A percentile compares a stretch with the other conserved stretches of the same genome.
phyloP scores from a whole-genome alignment of 2,113 vertebrate species.

The Cynocephalus volans region DNA sequence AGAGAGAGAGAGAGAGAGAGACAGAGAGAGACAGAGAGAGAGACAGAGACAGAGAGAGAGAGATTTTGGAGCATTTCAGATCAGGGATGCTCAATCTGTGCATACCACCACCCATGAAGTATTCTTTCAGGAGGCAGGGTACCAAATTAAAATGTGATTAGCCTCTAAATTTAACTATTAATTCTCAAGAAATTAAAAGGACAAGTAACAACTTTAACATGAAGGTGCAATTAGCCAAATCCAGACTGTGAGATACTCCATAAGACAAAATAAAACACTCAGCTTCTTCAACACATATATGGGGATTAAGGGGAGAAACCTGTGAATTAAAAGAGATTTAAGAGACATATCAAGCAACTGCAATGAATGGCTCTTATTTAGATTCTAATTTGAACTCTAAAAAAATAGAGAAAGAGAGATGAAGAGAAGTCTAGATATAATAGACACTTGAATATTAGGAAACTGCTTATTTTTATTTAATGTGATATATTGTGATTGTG shows the following conservation, averaged over 20 bases:
- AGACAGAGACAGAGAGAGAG: too few relatives aligned
- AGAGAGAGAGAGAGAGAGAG: too few relatives aligned
- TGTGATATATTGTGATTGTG: background rate
- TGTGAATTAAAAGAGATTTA: background rate
- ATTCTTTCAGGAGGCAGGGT: background rate
- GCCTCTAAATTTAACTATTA: background rate
- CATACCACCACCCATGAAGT: too few relatives aligned
- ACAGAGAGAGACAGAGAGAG: too few relatives aligned
- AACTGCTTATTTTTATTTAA: background rate
- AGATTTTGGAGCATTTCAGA: too few relatives aligned
- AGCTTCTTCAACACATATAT: background rate
- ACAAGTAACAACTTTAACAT: background rate
- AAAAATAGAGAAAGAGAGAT: background rate
- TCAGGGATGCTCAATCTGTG: too few relatives aligned
- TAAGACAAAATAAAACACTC: background rate
- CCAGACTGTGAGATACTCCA: background rate
- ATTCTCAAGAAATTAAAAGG: background rate
- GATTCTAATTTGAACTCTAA: background rate
- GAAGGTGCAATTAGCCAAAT: background rate
- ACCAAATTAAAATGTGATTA: background rate
- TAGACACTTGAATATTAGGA: background rate
- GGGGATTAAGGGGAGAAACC: background rate
- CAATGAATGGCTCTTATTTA: background rate
- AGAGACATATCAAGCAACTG: background rate
- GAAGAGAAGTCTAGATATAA: background rate